phyloP scores from a whole-genome alignment of 2,888 invertebrate species.

The Folsomia candida region DNA sequence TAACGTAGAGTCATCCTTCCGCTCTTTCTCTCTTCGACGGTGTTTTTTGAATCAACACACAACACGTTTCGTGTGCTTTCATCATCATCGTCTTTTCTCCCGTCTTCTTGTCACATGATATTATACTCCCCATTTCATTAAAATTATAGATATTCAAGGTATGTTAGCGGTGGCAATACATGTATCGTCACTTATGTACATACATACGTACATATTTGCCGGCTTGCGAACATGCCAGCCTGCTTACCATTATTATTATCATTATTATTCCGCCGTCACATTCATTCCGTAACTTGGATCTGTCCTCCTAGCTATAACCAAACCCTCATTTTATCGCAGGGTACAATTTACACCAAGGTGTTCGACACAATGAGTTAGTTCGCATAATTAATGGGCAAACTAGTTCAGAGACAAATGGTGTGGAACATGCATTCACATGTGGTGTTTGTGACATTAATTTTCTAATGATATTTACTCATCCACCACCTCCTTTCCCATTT shows the following conservation, averaged over 20 bases:
- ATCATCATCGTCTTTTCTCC: constrained; percentile 9
- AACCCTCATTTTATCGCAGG: not conserved
- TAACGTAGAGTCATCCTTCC: constrained; percentile 1
- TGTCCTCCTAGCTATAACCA: not conserved
- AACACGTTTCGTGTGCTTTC: constrained; percentile 8
- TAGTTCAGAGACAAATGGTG: constrained; percentile 1
- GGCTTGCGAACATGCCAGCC: too few relatives aligned
- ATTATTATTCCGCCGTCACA: not conserved
- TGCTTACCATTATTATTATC: not conserved
- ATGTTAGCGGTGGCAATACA: not conserved
- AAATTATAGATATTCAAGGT: constrained; percentile 22
- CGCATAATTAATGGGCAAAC: constrained; percentile 20
- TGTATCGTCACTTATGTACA: not conserved
- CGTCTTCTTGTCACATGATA: constrained; percentile 15
- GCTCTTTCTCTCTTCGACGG: not conserved
- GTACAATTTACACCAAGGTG: constrained; percentile 1
- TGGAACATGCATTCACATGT: not conserved
- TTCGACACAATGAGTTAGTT: constrained; percentile 18
- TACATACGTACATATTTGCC: not conserved
- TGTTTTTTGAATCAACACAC: not conserved
- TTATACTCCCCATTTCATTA: constrained; percentile 22
- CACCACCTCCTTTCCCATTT: not conserved
- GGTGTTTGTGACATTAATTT: constrained; percentile 21
- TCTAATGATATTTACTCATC: constrained; percentile 7
- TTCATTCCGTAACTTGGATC: not conserved